Evolutionary conservation across 2,888 invertebrate species (phyloP), one percentile per base, ranked within the genome.

Genomic region (Drosophila fulvimacula): DNA sequence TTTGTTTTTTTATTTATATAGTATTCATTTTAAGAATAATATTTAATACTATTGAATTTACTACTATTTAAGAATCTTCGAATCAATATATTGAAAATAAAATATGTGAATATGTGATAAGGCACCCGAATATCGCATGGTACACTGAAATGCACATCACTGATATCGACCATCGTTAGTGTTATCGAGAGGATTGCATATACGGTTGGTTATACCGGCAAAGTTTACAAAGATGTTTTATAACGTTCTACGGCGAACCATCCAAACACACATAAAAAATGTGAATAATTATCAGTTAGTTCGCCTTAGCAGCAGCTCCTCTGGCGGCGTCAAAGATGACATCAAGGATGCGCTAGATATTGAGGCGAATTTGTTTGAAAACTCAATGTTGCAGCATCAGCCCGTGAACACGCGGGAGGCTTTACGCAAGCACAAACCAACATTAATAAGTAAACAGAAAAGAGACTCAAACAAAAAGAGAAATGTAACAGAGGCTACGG

Each of bases 331-430:
- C 1, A 71, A 69, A 34, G 73, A 76, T 42, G 91, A 91, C 11
- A 80, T 91, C 19, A 82, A 88, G 52, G 74, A 81, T 3, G 91
- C 81, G 1, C 41, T 90, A 19, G 79, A 88, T 21, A 91, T 91
- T 39, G 91, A 86, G 57, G 75, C 88, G 2, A 90, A 69, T 60
- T 79, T 91, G 0, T 91, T 91, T 63, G 90, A 85, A 4, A 89
- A 91, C 66, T 90, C 89, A 2, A 66, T 74, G 11, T 52, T 83
- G 19, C 75, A 74, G 17, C 82, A 86, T 65, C 67, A 85, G 41
- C 89, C 91, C 7, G 72, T 79, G 15, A 80, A 57, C 72, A 82
- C 80, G 62, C 62, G 75, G 58, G 77, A 82, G 34, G 48, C 69
- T 70, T 77, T 89, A 70, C 79, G 76, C 72, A 79, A 86, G 68